A percentile compares a stretch with the other conserved stretches of the same genome.
Conservation (phyloP, 1,140 invertebrate genomes). For the Calephelis virginiensis region DNA sequence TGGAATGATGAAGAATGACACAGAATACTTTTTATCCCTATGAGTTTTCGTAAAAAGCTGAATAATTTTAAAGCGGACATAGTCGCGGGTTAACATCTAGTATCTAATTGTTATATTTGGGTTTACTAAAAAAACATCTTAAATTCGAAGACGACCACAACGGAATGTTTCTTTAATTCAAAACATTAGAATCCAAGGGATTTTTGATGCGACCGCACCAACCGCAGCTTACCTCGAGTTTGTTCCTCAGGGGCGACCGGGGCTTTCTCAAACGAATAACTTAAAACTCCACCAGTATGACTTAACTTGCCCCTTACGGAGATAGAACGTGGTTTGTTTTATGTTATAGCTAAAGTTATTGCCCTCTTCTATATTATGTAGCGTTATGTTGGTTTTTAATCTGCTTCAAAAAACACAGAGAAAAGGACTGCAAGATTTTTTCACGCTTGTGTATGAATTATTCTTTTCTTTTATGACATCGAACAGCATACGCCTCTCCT, state of each 20-base stretch:
- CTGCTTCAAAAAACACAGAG: background rate
- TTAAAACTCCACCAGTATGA: conserved; percentile 44
- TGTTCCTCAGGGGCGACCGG: conserved; percentile 28
- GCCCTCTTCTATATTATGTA: conserved; percentile 12
- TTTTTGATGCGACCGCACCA: conserved; percentile 44
- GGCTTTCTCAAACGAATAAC: conserved; percentile 48
- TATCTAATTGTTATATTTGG: too few relatives aligned
- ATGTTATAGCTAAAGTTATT: conserved; percentile 26
- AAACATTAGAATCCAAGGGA: conserved; percentile 23
- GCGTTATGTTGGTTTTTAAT: background rate
- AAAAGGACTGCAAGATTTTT: too few relatives aligned
- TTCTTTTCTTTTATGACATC: too few relatives aligned
- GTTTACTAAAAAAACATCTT: background rate
- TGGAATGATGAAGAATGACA: too few relatives aligned
- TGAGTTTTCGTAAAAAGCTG: too few relatives aligned
- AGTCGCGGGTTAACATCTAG: too few relatives aligned
- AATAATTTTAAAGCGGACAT: too few relatives aligned
- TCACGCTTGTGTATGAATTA: too few relatives aligned
- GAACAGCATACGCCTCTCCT: too few relatives aligned
- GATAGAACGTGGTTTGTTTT: conserved; percentile 38
- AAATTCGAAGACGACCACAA: background rate
- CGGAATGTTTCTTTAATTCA: background rate
- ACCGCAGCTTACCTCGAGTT: conserved; percentile 40
- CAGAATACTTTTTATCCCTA: too few relatives aligned
- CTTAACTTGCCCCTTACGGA: conserved; percentile 35